A percentile compares a stretch with the other conserved stretches of the same genome.
phyloP scores from a whole-genome alignment of 35 echinoderm and acorn worm genomes.

The Eucidaris tribuloides region DNA sequence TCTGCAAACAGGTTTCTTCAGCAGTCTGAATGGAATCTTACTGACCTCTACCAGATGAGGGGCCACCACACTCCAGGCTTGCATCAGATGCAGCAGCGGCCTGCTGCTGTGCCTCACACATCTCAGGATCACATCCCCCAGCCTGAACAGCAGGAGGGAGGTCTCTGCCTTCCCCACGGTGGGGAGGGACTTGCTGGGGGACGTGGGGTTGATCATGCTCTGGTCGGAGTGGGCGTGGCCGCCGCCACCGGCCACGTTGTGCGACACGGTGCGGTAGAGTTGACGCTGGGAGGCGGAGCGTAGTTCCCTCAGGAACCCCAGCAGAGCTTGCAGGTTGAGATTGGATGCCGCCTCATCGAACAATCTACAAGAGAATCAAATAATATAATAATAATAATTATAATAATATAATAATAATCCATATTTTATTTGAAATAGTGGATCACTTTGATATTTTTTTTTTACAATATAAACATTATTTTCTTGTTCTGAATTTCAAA shows the following conservation, averaged over 20 bases:
- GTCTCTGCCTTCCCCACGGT: constrained; percentile 76
- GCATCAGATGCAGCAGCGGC: constrained; percentile 90
- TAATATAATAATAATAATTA: too few species aligned
- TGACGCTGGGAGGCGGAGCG: constrained; percentile 76
- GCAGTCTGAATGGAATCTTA: too few species aligned
- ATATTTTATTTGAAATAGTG: too few species aligned
- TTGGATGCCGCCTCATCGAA: constrained; percentile 97
- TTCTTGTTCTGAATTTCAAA: too few species aligned
- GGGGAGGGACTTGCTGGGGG: constrained; percentile 92
- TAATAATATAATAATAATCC: too few species aligned
- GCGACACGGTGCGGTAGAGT: constrained; percentile 50
- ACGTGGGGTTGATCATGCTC: constrained; percentile 78
- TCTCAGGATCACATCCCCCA: constrained; percentile 94
- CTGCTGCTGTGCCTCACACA: constrained; percentile 77
- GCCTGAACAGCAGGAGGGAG: constrained; percentile 84
- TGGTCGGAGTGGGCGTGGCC: background rate
- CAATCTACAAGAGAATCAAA: constrained; percentile 47
- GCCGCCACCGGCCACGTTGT: too few species aligned
- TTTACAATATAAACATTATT: too few species aligned
- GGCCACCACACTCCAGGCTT: constrained; percentile 89
- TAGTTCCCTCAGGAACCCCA: constrained; percentile 85
- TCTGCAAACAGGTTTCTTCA: too few species aligned
- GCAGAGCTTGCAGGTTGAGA: constrained; percentile 82
- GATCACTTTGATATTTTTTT: too few species aligned
- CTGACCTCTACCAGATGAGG: constrained; percentile 95